Base-by-base conservation (phyloP, 2,113 vertebrate genomes). In the Pardalotus punctatus region DNA sequence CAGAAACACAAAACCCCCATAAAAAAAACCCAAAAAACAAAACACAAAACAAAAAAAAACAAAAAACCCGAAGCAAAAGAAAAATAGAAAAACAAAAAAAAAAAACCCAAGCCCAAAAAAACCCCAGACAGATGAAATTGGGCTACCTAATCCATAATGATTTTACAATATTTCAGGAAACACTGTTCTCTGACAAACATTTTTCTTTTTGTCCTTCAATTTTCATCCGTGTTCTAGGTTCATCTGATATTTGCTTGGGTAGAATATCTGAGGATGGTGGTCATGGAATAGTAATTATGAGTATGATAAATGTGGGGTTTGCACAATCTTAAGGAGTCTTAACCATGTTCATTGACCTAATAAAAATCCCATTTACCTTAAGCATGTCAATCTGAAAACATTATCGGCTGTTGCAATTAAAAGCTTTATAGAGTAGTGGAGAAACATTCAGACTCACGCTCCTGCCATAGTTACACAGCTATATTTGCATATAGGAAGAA, bases 301-400 rank as follows among this genome's bases (percentile, higher is more conserved):
- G 6, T 17, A 61, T 35, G 14, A 54, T 31, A 74, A 71, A 65
- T 74, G 24, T 24, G 6, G 11, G 5, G 24, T 35, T 62, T 84
- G 10, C 14, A 56, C 14, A 66, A 14, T 42, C 13, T 58, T 78
- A 31, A 62, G 28, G 5, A 73, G 2, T 36, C 36, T 66, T 66
- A 31, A n/a, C 12, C 10, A 2, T 51, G 33, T 81, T 58, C 15
- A 66, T 21, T 67, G 28, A 66, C 64, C 4, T 78, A 65, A 81
- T 21, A 64, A 90, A 94, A 73, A 81, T 45, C 14, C 78, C 5
- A 66, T 82, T 94, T 78, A 81, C 79, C 28, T 95, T 88, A 79
- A 70, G 8, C 9, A 9, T 7, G 6, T 79, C 71, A 72, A 19
- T 67, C 60, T 72, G 56, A 83, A 86, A 91, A 86, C 23, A 72